Evolutionary conservation across 2,113 vertebrate species (phyloP).

Genomic region (Gobiocypris rarus): DNA sequence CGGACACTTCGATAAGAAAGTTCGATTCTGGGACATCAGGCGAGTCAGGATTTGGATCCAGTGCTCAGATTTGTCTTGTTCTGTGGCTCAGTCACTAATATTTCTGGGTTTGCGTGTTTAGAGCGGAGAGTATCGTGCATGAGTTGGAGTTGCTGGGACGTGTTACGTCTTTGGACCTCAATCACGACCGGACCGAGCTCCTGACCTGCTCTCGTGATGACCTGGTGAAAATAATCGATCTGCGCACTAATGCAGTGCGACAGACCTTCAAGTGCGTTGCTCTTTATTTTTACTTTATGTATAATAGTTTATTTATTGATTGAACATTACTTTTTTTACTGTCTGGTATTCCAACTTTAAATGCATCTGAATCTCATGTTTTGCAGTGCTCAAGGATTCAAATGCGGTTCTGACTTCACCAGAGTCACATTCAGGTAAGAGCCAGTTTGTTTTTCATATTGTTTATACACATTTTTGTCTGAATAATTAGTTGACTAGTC

Average conservation of each 20-base stretch:
- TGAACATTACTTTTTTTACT: no score
- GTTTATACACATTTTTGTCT: no score
- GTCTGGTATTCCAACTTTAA: background rate
- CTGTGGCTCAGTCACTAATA: background rate
- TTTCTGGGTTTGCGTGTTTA: conserved; percentile 57
- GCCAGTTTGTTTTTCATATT: no score
- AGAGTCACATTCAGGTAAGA: conserved; percentile 93
- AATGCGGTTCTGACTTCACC: conserved; percentile 97
- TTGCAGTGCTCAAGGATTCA: conserved; percentile 90
- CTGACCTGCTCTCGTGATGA: conserved; percentile 95
- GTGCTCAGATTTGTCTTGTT: background rate
- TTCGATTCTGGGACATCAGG: conserved; percentile 99
- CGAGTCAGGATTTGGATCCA: conserved; percentile 56
- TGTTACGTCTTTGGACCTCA: conserved; percentile 93
- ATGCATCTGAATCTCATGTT: background rate
- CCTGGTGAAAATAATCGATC: conserved; percentile 90
- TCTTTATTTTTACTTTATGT: background rate
- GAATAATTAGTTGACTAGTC: no score
- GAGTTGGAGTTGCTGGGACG: conserved; percentile 91
- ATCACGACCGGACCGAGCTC: conserved; percentile 91
- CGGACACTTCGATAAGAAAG: conserved; percentile 98
- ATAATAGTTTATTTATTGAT: background rate
- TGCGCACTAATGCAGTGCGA: conserved; percentile 79
- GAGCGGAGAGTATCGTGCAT: conserved; percentile 87
- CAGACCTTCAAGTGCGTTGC: conserved; percentile 87